These are phyloP conservation scores for Orgyia antiqua DNA, from an alignment of 2,888 invertebrate genomes.

Conservation along the genomic window DNA sequence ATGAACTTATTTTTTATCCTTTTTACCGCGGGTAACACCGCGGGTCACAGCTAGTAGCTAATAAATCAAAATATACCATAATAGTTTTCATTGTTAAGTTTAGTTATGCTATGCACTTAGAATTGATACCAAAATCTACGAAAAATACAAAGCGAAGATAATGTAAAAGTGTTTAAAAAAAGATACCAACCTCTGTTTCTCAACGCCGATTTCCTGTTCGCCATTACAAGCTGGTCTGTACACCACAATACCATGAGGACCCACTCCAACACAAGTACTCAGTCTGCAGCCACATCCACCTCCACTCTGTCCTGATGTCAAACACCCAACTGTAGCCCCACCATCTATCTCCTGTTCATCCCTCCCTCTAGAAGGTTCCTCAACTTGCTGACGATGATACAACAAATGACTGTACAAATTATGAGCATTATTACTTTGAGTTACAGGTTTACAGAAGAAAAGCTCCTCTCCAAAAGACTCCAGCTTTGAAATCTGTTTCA, in stretches of 20 bases:
- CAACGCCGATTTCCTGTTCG: conserved; percentile 79
- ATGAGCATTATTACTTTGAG: conserved; percentile 80
- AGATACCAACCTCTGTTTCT: conserved; percentile 77
- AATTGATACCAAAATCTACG: no score
- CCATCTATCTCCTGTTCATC: conserved; percentile 68
- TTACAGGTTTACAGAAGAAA: conserved; percentile 84
- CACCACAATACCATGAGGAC: conserved; percentile 89
- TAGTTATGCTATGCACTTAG: no score
- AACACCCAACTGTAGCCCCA: conserved; percentile 64
- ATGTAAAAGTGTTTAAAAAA: no score
- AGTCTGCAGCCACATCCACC: conserved; percentile 69
- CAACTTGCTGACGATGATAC: conserved; percentile 78
- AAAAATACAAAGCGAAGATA: no score
- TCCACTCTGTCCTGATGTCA: conserved; percentile 60
- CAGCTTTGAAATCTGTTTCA: conserved; percentile 88
- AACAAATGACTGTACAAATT: conserved; percentile 86
- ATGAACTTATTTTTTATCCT: no score
- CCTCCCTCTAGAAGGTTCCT: conserved; percentile 60
- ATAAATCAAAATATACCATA: no score
- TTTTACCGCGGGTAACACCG: no score
- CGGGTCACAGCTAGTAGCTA: no score
- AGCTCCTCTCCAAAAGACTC: conserved; percentile 91
- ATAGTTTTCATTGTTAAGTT: no score
- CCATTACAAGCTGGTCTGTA: conserved; percentile 74
- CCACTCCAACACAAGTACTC: conserved; percentile 83